These are phyloP conservation scores for Griposia aprilina DNA, from an alignment of 2,888 invertebrate genomes.

Conservation along the genomic window DNA sequence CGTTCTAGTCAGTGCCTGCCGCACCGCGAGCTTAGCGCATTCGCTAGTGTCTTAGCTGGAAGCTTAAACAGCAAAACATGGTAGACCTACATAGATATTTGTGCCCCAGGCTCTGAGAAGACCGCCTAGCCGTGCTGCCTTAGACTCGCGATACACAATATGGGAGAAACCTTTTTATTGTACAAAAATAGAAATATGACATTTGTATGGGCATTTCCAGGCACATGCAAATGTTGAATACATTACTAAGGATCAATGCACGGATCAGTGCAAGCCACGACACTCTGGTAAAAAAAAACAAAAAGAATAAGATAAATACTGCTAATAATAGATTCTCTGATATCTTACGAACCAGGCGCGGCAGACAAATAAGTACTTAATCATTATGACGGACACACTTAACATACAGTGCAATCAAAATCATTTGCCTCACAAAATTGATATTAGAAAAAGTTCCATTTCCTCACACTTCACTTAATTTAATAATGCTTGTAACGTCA, in stretches of 20 bases:
- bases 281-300: background rate
- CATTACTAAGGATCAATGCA: background rate
- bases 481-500: constrained; percentile 6
- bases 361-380: background rate
- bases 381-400: constrained; percentile 15
- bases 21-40: constrained; percentile 10
- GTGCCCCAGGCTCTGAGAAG: constrained; percentile 36
- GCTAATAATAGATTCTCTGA: background rate
- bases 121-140: constrained; percentile 23
- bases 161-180: background rate
- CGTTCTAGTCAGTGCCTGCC: background rate
- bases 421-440: background rate
- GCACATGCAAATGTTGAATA: constrained; percentile 5
- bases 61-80: constrained; percentile 13
- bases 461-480: background rate
- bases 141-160: background rate
- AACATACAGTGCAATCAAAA: background rate
- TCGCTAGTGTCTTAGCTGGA: constrained; percentile 25
- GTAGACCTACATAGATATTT: constrained; percentile 2
- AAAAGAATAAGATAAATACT: background rate
- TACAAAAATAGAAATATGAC: constrained; percentile 8
- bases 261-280: background rate
- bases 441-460: background rate
- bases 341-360: background rate
- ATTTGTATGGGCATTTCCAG: constrained; percentile 35